These are phyloP conservation scores for Antrozous pallidus DNA, from an alignment of 2,797 vertebrate genomes.

Conservation along the genomic window DNA sequence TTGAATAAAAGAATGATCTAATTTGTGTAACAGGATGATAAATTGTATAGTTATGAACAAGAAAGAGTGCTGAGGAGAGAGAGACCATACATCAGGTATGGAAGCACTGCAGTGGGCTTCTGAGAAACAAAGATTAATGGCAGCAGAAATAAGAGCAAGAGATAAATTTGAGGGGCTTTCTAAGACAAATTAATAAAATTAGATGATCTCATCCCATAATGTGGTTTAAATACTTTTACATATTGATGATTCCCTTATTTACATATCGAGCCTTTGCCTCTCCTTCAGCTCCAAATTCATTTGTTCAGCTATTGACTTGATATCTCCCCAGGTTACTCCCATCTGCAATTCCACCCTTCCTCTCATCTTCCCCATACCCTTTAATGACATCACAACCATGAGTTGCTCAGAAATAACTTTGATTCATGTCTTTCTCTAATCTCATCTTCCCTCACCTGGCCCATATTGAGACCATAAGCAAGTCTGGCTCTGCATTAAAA, in stretches of 20 bases:
- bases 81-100: neutral
- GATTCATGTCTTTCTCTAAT: neutral
- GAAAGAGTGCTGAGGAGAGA: neutral
- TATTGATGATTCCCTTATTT: neutral
- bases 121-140: constrained; percentile 22
- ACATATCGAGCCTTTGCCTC: neutral
- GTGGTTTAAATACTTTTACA: neutral
- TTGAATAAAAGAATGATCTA: neutral
- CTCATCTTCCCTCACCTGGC: neutral
- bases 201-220: neutral
- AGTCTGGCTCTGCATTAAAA: neutral
- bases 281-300: neutral
- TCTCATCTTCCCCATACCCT: neutral
- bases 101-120: neutral
- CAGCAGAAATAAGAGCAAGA: neutral
- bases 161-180: neutral
- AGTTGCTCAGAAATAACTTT: neutral
- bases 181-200: neutral
- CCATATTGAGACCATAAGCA: neutral
- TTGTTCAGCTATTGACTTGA: neutral
- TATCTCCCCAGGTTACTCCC: neutral
- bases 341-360: neutral
- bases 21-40: constrained; percentile 24
- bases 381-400: neutral
- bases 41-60: neutral